Evolutionary conservation across 2,888 invertebrate species (phyloP), one percentile per base, ranked within the genome.

Genomic region (Mermis nigrescens): DNA sequence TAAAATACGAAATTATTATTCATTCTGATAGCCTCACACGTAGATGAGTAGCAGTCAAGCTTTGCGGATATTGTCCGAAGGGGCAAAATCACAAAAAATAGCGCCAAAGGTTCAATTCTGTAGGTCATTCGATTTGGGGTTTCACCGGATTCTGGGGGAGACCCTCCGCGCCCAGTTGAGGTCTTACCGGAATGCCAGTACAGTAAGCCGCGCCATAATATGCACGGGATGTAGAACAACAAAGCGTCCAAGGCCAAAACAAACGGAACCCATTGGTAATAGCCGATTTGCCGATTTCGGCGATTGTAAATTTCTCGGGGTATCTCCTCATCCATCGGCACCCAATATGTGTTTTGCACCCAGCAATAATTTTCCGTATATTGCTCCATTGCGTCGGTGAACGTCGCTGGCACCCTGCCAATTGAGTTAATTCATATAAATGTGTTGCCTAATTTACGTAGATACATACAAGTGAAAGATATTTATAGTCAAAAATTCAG

Each of bases 331-430:
- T 53, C 54, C 12, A 70, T 69, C 19, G 69, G 69, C 4, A 70
- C 67, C 69, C 69, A 70, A 61, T 70, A 71, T 12, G 71, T 71
- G 62, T 71, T 71, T 61, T 71, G 64, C 57, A 61, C 61, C 61
- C 61, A 61, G 57, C 61, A 61, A 61, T 70, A 70, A 61, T 70
- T 71, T 62, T 71, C 71, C 31, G 71, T 71, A 62, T 71, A 71
- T 62, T 71, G 71, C 61, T 71, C 71, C 71, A 71, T 71, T 22
- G 71, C 70, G 60, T 71, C 71, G 3, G 71, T 71, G 63, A 71
- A 71, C 4, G 71, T 71, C 28, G 71, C 71, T 26, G 71, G 71
- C 31, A 71, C 57, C 57, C 48, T 48, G 48, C 12, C 4, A 24
- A 55, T 12, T 38, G 19, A 38, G 19, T 19, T 12, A 38, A 38